Evolutionary conservation across 2,797 vertebrate genomes (phyloP), one percentile per base, ranked within the genome.

Genomic region (Dendrocincla fuliginosa): DNA sequence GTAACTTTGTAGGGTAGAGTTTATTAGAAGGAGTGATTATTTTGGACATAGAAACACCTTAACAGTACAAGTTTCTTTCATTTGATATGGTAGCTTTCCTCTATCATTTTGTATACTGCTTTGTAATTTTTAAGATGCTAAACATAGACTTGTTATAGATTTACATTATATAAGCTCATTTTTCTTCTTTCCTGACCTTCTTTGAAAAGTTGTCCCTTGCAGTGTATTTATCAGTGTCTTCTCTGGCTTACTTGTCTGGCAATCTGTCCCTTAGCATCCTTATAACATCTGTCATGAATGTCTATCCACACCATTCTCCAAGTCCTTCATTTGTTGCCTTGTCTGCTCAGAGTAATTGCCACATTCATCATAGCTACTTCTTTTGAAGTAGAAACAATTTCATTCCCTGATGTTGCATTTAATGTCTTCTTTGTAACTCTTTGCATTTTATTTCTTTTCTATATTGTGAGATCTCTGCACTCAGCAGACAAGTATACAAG

Each of bases 271-370:
- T 81, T 94, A 94, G 90, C 90, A 91, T 89, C 91, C 90, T 94
- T 90, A 84, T 91, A 96, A 97, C 96, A 97, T 97, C 96, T 97
- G 96, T 97, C 96, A 97, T 82, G 94, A 95, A 85, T 91, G 87
- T 84, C 95, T 97, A 92, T 92, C 87, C 96, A 93, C 88, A 85
- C 92, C 74, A 77, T 91, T 95, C 75, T 95, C 74, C 63, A 88
- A 91, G 94, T 91, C 90, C 93, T 96, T 97, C 90, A 96, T 97
- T 97, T 97, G 96, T 97, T 96, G 87, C 84, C 92, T 94, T 96
- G 96, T 96, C 96, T 95, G 86, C 96, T 95, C 90, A 78, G 75
- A 65, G 65, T 97, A 97, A 97, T 97, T 97, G 96, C 91, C 94
- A 94, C 96, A 97, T 97, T 97, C 77, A 97, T 97, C 97, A 96